A percentile compares a stretch with the other conserved stretches of the same genome.
phyloP scores from a whole-genome alignment of 2,113 vertebrate genomes.

The Caranx melampygus region DNA sequence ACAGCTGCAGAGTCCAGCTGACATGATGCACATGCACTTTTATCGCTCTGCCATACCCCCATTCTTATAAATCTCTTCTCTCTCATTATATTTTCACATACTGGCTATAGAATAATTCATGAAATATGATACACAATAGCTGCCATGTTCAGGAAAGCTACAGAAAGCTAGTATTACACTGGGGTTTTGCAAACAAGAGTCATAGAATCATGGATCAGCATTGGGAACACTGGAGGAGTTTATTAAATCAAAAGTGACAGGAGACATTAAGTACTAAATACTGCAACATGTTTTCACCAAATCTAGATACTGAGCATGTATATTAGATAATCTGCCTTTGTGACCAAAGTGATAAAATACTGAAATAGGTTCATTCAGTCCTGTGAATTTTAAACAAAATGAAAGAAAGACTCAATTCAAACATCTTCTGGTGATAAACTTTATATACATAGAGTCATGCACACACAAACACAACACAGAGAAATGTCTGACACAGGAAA shows the following conservation, averaged over 20 bases:
- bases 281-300: conserved; percentile 7
- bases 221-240: background rate
- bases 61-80: conserved; percentile 13
- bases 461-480: conserved; percentile 4
- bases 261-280: conserved; percentile 28
- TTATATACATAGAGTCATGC: conserved; percentile 49
- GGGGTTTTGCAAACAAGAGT: conserved; percentile 3
- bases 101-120: conserved; percentile 73
- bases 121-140: conserved; percentile 21
- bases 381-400: background rate
- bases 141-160: conserved; percentile 23
- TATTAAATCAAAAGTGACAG: conserved; percentile 30
- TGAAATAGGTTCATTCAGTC: too few relatives aligned
- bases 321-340: too few relatives aligned
- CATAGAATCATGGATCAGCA: background rate
- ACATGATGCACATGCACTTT: background rate
- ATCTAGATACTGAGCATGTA: too few relatives aligned
- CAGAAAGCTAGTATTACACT: conserved; percentile 13
- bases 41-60: background rate
- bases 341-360: too few relatives aligned
- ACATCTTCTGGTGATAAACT: conserved; percentile 39
- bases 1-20: background rate
- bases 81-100: conserved; percentile 39
- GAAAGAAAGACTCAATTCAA: conserved; percentile 9
- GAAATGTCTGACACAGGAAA: background rate